Conservation (phyloP, 2,888 invertebrate genomes). For the Dolomedes plantarius region DNA sequence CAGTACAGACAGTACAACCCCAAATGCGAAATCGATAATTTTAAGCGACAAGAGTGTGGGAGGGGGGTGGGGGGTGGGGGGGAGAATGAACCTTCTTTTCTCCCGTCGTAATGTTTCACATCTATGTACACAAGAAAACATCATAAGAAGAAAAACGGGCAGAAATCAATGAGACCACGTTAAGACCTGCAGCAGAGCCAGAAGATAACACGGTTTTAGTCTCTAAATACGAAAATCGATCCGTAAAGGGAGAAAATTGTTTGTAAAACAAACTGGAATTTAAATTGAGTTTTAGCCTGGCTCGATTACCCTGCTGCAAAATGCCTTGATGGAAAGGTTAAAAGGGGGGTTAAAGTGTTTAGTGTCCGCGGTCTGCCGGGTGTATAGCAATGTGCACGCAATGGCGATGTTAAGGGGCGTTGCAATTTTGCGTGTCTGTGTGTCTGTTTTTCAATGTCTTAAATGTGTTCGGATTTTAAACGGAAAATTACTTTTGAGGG, state of each 20-base stretch:
- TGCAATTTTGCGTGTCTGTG: conserved; percentile 12
- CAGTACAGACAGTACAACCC: conserved; percentile 36
- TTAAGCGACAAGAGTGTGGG: conserved; percentile 23
- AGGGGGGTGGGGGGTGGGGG: neutral
- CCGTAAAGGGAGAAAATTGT: conserved; percentile 63
- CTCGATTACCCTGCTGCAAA: conserved; percentile 48
- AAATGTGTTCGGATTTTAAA: neutral
- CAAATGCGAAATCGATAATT: conserved; percentile 59
- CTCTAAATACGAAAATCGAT: conserved; percentile 61
- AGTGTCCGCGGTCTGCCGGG: conserved; percentile 17
- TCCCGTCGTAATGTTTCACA: neutral
- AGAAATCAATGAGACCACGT: conserved; percentile 68
- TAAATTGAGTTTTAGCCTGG: conserved; percentile 69
- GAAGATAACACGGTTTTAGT: conserved; percentile 63
- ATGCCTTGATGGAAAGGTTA: conserved; percentile 42
- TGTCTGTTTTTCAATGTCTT: conserved; percentile 12
- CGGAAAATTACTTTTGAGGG: neutral
- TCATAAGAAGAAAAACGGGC: conserved; percentile 36
- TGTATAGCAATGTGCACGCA: conserved; percentile 49
- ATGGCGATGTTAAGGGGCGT: conserved; percentile 51
- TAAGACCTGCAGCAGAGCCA: conserved; percentile 28
- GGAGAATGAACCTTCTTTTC: neutral
- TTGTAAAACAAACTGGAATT: conserved; percentile 71
- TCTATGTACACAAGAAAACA: conserved; percentile 43
- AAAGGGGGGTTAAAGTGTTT: conserved; percentile 61